Conservation (phyloP, 92 coral and sea anemone genomes). For the Diadumene lineata region DNA sequence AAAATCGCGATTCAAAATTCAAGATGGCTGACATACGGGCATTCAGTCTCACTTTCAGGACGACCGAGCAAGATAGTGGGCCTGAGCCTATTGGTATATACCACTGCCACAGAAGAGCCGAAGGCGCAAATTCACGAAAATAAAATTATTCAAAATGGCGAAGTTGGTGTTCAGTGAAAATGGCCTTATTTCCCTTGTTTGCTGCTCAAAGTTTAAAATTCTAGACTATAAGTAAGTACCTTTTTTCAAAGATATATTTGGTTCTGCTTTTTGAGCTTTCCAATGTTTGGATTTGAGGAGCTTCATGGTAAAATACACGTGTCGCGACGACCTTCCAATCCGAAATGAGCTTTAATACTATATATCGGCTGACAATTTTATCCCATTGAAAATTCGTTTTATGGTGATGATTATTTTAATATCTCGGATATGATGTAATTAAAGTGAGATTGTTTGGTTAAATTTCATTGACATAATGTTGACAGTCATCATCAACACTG, state of each 20-base stretch:
- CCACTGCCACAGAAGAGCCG: constrained; percentile 24
- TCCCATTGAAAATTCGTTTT: too few relatives aligned
- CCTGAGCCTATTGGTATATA: constrained; percentile 4
- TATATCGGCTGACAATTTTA: too few relatives aligned
- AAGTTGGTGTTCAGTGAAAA: constrained; percentile 60
- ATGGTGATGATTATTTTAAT: too few relatives aligned
- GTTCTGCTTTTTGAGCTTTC: too few relatives aligned
- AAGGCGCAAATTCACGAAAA: constrained; percentile 27
- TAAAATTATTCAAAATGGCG: constrained; percentile 66
- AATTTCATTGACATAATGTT: background rate
- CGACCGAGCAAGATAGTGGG: background rate
- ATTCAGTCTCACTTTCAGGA: background rate
- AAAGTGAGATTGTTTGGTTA: too few relatives aligned
- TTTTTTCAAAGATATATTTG: background rate
- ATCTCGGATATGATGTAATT: too few relatives aligned
- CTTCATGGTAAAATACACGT: too few relatives aligned
- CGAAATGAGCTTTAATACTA: too few relatives aligned
- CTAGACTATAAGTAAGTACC: constrained; percentile 64
- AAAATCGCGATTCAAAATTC: background rate
- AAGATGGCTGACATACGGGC: constrained; percentile 75
- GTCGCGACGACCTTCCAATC: too few relatives aligned
- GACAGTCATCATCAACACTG: background rate
- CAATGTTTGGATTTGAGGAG: too few relatives aligned
- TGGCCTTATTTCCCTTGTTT: constrained; percentile 71
- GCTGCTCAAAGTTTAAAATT: constrained; percentile 61